These are phyloP conservation scores for Bos taurus DNA, from an alignment of 2,113 vertebrate species.

Conservation along the genomic window ARS-UCD2.0 NC_037343.1:50252001-50252500, in stretches of 20 bases:
- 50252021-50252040: not conserved
- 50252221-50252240: not conserved
- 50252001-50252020: no score
- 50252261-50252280: not conserved
- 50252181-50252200: not conserved
- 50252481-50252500: not conserved
- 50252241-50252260: not conserved
- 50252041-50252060: not conserved
- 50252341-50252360: not conserved
- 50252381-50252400: not conserved
- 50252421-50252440: no score
- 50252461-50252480: not conserved
- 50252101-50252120: not conserved
- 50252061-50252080: accelerated
- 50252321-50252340: accelerated
- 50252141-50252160: not conserved
- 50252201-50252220: not conserved
- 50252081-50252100: not conserved
- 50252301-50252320: not conserved
- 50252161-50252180: not conserved
- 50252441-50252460: not conserved
- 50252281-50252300: not conserved
- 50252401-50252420: not conserved
- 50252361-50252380: not conserved
- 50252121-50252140: accelerated